Evolutionary conservation across 1,140 invertebrate species (phyloP).

Genomic region (Drosophila guanche): DNA sequence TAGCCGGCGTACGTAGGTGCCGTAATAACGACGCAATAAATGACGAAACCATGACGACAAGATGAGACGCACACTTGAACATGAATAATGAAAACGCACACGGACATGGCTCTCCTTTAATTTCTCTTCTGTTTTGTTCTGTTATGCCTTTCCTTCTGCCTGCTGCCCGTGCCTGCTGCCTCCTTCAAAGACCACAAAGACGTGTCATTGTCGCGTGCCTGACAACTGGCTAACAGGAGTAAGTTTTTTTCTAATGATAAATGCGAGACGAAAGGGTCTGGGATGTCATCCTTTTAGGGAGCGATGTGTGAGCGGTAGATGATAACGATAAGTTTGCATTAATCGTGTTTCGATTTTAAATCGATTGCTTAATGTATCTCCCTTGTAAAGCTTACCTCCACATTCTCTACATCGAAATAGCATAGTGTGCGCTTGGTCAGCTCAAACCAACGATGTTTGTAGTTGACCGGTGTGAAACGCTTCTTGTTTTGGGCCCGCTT

Average conservation of each 20-base stretch:
- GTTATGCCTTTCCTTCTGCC: not conserved
- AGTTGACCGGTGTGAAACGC: conserved; percentile 92
- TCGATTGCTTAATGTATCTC: not conserved
- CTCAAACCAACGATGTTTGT: conserved; percentile 93
- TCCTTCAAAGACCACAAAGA: conserved; percentile 5
- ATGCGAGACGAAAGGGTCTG: not conserved
- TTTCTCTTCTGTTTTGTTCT: conserved; percentile 1
- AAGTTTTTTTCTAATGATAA: not conserved
- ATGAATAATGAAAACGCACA: conserved; percentile 61
- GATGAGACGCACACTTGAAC: conserved; percentile 76
- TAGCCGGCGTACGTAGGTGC: conserved; percentile 56
- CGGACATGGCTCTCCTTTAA: conserved; percentile 5
- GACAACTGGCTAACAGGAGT: conserved; percentile 24
- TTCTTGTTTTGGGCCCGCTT: conserved; percentile 95
- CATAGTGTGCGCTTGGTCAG: conserved; percentile 89
- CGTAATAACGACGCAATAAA: conserved; percentile 79
- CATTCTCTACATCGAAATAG: conserved; percentile 91
- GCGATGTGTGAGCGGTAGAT: not conserved
- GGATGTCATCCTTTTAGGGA: not conserved
- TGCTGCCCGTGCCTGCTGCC: not conserved
- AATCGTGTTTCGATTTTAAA: not conserved
- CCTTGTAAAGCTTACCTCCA: conserved; percentile 86
- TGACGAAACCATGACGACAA: conserved; percentile 74
- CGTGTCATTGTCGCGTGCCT: conserved; percentile 25
- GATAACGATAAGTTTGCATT: no score